phyloP scores from a whole-genome alignment of 2,888 invertebrate species.

The Liodrosophila aerea region DNA sequence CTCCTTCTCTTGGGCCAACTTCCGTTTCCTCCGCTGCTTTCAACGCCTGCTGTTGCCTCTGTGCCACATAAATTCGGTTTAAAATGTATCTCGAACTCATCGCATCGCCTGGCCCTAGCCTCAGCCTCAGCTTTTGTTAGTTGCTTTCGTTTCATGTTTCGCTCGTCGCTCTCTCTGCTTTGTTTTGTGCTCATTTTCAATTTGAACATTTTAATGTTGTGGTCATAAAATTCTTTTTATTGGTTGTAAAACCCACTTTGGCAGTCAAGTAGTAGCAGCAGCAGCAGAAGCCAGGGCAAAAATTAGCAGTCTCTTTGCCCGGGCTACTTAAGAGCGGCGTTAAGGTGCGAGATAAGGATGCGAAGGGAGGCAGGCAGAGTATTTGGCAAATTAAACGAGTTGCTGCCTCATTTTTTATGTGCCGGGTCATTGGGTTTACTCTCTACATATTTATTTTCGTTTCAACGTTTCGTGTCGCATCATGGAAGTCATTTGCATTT shows the following conservation, averaged over 20 bases:
- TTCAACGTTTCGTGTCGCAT: conserved; percentile 12
- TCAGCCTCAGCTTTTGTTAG: conserved; percentile 4
- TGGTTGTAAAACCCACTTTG: conserved; percentile 68
- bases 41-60: conserved; percentile 63
- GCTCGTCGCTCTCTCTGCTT: conserved; percentile 48
- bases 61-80: conserved; percentile 73
- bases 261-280: conserved; percentile 10
- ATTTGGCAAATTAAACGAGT: conserved; percentile 69
- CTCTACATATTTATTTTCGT: conserved; percentile 24
- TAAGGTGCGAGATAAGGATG: conserved; percentile 60
- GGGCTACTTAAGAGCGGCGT: conserved; percentile 63
- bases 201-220: conserved; percentile 76
- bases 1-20: conserved; percentile 38
- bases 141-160: conserved; percentile 34
- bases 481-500: conserved; percentile 52
- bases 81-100: conserved; percentile 63
- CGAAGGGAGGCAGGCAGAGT: conserved; percentile 31
- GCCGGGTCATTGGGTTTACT: conserved; percentile 43
- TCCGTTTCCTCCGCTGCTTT: conserved; percentile 72
- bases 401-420: conserved; percentile 37
- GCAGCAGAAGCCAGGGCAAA: conserved; percentile 10
- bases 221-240: conserved; percentile 77
- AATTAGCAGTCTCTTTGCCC: conserved; percentile 69
- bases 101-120: conserved; percentile 1
- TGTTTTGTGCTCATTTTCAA: conserved; percentile 72